phyloP scores from a whole-genome alignment of 2,113 vertebrate species.

The Sphaerodactylus townsendi region DNA sequence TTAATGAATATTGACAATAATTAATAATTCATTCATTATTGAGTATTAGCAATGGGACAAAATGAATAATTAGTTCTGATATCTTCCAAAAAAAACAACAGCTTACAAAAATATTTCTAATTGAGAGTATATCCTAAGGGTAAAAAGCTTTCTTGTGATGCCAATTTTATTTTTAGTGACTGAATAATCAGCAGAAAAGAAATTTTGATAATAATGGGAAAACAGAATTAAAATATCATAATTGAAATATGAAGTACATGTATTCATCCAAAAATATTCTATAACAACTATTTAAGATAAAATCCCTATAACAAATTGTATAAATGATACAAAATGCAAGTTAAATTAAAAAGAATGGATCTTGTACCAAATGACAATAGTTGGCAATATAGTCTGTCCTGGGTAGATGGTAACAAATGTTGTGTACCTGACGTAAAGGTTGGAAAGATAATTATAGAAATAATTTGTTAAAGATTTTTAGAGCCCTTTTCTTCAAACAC shows the following conservation, averaged over 20 bases:
- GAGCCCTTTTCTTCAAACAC: too few relatives aligned
- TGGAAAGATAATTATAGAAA: too few relatives aligned
- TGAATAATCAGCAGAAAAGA: neutral
- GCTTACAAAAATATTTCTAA: neutral
- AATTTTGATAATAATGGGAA: neutral
- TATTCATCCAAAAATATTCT: too few relatives aligned
- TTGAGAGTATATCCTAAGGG: neutral
- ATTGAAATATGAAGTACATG: neutral
- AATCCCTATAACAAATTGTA: neutral
- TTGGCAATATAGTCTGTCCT: neutral
- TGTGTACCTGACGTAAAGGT: neutral
- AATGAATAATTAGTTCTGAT: neutral
- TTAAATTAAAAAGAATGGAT: neutral
- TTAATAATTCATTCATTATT: neutral
- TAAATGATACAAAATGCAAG: neutral
- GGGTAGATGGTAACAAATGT: neutral
- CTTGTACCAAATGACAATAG: neutral
- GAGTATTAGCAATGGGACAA: neutral
- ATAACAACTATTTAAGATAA: neutral
- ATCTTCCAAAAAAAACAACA: neutral
- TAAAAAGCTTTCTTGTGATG: neutral
- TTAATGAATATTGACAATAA: constrained; percentile 7
- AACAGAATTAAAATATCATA: neutral
- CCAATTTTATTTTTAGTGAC: neutral
- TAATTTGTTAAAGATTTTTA: too few relatives aligned